These are phyloP conservation scores for Phrynocephalus vlangalii DNA, from an alignment of 2,797 vertebrate genomes.

Conservation along the genomic window DNA sequence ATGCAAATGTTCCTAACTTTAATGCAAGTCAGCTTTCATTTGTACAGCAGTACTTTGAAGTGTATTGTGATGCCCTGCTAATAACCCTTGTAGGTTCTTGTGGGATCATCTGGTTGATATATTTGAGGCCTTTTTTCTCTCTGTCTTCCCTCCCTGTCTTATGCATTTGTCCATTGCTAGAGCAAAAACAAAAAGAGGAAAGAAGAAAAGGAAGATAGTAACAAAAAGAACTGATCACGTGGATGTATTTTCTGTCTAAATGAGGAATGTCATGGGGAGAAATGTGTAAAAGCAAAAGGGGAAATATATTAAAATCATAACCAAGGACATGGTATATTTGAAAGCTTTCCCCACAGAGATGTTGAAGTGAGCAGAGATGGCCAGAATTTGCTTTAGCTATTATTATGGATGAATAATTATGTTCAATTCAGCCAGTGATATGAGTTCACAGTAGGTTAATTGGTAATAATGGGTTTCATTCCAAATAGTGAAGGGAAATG, in stretches of 20 bases:
- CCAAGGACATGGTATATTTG: conserved; percentile 76
- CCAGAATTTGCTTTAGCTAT: conserved; percentile 84
- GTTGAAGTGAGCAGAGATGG: conserved; percentile 73
- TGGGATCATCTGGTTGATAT: not conserved
- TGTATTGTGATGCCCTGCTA: not conserved
- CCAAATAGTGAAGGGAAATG: conserved; percentile 75
- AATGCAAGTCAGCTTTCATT: not conserved
- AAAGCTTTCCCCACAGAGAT: conserved; percentile 74
- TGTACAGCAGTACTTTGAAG: not conserved
- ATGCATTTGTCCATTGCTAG: not conserved
- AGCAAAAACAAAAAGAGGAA: not conserved
- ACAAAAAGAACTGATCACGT: conserved; percentile 45
- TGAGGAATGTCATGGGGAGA: not conserved
- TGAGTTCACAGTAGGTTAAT: conserved; percentile 87
- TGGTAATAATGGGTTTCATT: conserved; percentile 83
- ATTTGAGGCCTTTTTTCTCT: too few species aligned
- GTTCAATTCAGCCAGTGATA: conserved; percentile 80
- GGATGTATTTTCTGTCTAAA: conserved; percentile 53
- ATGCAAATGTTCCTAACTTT: not conserved
- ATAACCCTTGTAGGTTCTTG: not conserved
- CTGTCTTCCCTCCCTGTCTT: not conserved
- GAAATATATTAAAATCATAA: conserved; percentile 37
- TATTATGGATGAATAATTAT: conserved; percentile 85
- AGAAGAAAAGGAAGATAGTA: conserved; percentile 35
- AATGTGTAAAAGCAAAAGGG: conserved; percentile 57